Conservation (phyloP, 23 tunicate species). For the Trididemnum nubilum region DNA sequence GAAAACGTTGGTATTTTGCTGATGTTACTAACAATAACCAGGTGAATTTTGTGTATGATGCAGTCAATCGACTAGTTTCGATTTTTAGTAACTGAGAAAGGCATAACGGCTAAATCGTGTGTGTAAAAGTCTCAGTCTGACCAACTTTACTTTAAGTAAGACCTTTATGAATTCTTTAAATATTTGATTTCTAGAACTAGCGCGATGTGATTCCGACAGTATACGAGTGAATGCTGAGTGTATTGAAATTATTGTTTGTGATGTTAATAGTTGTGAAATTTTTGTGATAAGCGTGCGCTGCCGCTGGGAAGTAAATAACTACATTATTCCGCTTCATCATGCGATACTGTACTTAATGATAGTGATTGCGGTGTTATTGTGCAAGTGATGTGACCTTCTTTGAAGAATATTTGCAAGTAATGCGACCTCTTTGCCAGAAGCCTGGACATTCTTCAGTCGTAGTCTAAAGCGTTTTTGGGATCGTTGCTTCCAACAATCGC, state of each 20-base stretch:
- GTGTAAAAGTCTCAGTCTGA: neutral
- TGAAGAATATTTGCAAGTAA: conserved; percentile 2
- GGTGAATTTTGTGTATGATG: too few relatives aligned
- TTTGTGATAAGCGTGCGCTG: too few relatives aligned
- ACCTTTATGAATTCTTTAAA: neutral
- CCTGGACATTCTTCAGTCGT: neutral
- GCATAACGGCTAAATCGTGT: neutral
- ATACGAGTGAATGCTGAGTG: neutral
- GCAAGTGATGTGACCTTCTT: neutral
- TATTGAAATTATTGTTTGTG: neutral
- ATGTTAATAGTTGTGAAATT: neutral
- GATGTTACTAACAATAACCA: too few relatives aligned
- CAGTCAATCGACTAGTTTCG: too few relatives aligned
- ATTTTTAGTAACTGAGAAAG: neutral
- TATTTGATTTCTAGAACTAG: too few relatives aligned
- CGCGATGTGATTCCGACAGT: neutral
- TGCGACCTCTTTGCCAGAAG: conserved; percentile 3
- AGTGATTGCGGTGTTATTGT: neutral
- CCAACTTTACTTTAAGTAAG: neutral
- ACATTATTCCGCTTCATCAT: too few relatives aligned
- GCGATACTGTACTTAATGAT: too few relatives aligned
- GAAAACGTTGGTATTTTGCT: neutral
- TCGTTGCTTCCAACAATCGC: neutral
- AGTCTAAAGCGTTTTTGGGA: neutral
- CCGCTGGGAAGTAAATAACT: too few relatives aligned